phyloP scores from a whole-genome alignment of 2,797 vertebrate species.

The Xyrichtys novacula region DNA sequence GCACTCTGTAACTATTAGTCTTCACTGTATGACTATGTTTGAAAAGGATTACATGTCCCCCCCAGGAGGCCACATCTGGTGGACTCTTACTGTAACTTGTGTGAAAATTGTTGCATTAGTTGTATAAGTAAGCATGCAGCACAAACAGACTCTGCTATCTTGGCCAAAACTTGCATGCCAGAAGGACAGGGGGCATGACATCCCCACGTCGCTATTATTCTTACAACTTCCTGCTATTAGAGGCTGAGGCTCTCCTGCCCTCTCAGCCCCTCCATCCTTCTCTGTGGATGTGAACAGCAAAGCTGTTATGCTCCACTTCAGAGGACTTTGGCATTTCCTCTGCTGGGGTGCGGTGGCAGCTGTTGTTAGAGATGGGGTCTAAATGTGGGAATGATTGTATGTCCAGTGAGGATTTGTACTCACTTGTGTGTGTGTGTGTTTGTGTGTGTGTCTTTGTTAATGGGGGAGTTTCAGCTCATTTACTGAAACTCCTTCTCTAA shows the following conservation, averaged over 20 bases:
- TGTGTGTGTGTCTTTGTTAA: conserved; percentile 22
- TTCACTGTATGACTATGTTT: not conserved
- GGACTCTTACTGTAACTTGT: not conserved
- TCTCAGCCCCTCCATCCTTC: conserved; percentile 46
- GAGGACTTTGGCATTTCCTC: conserved; percentile 83
- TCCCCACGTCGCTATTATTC: conserved; percentile 71
- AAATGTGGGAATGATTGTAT: conserved; percentile 70
- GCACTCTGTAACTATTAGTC: not conserved
- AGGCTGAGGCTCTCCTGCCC: conserved; percentile 68
- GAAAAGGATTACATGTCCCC: not conserved
- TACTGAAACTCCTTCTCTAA: conserved; percentile 60
- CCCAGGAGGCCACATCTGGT: not conserved
- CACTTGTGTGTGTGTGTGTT: conserved; percentile 21
- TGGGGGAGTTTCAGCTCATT: conserved; percentile 52
- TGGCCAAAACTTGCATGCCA: conserved; percentile 52
- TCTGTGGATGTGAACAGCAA: conserved; percentile 66
- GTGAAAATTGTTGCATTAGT: conserved; percentile 7
- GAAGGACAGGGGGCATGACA: conserved; percentile 59
- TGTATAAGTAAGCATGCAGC: not conserved
- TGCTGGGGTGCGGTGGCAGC: conserved; percentile 72
- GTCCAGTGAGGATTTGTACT: conserved; percentile 57
- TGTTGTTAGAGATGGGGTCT: conserved; percentile 68
- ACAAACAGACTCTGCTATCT: conserved; percentile 24
- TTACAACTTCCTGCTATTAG: conserved; percentile 84
- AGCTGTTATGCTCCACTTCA: conserved; percentile 77